phyloP scores from a whole-genome alignment of 2,888 invertebrate species.

The Dasypolia templi region DNA sequence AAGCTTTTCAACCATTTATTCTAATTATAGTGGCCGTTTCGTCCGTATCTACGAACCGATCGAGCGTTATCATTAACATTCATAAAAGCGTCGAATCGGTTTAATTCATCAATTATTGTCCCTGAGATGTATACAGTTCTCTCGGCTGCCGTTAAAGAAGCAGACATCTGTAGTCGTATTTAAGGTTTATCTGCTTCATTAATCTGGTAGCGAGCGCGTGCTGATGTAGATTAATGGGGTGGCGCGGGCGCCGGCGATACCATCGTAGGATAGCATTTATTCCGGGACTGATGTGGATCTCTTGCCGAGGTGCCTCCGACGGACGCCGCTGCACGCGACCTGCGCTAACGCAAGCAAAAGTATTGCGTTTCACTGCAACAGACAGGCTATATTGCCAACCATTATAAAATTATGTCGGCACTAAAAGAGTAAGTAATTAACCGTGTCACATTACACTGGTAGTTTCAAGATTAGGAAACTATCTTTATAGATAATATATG shows the following conservation, averaged over 20 bases:
- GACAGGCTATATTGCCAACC: slow-evolving; percentile 57
- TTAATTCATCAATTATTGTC: slow-evolving; percentile 87
- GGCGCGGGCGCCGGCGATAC: slow-evolving; percentile 84
- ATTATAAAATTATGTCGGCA: slow-evolving; percentile 65
- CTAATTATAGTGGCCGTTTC: slow-evolving; percentile 83
- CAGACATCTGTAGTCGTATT: slow-evolving; percentile 87
- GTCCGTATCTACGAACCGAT: slow-evolving; percentile 74
- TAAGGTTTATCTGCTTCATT: slow-evolving; percentile 89
- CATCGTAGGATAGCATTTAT: slow-evolving; percentile 84
- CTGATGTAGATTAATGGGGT: slow-evolving; percentile 90
- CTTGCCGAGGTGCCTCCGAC: slow-evolving; percentile 65
- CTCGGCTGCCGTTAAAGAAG: slow-evolving; percentile 77
- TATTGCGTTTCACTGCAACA: slow-evolving; percentile 66
- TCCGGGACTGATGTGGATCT: slow-evolving; percentile 85
- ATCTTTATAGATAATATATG: slow-evolving; percentile 57
- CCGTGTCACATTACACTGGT: slow-evolving; percentile 63
- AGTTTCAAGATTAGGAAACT: slow-evolving; percentile 62
- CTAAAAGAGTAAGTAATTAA: slow-evolving; percentile 66
- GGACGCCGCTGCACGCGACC: slow-evolving; percentile 77
- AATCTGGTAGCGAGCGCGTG: slow-evolving; percentile 88
- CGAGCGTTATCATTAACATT: slow-evolving; percentile 85
- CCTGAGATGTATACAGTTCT: slow-evolving; percentile 74
- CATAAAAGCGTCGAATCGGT: slow-evolving; percentile 83
- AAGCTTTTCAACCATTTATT: slow-evolving; percentile 84
- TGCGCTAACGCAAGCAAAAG: slow-evolving; percentile 58